Percentiles rank a stretch among this genome's conserved stretches.
Evolutionary conservation across 2,113 vertebrate species (phyloP).

Genomic region (Crotophaga sulcirostris): DNA sequence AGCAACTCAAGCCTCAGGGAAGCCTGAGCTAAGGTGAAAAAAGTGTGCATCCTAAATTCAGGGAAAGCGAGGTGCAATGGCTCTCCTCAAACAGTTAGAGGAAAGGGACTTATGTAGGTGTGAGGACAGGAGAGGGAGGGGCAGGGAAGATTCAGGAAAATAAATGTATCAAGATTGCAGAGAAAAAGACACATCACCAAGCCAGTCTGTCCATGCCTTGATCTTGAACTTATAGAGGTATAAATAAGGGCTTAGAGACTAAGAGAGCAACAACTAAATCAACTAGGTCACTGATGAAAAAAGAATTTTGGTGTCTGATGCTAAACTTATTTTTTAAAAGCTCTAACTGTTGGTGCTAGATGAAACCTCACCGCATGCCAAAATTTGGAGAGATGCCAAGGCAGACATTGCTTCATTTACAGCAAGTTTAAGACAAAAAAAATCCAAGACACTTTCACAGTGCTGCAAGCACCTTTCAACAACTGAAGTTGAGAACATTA

Average conservation of each 20-base stretch:
- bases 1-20: background rate
- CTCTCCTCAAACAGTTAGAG: background rate
- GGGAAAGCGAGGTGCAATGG: background rate
- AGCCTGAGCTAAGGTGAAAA: slow-evolving; percentile 15
- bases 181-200: background rate
- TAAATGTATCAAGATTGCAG: background rate
- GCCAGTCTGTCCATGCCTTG: background rate
- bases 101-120: background rate
- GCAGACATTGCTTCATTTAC: background rate
- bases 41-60: background rate
- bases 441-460: background rate
- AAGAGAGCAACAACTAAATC: background rate
- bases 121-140: background rate
- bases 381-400: background rate
- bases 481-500: background rate
- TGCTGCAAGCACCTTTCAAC: background rate
- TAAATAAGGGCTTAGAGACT: background rate
- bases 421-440: background rate
- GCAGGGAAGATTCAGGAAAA: background rate
- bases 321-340: background rate
- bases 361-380: background rate
- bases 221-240: background rate
- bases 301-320: background rate
- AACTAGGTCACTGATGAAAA: background rate
- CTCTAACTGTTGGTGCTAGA: background rate